Evolutionary conservation across 2,888 invertebrate genomes (phyloP).

Genomic region (Timandra comae): DNA sequence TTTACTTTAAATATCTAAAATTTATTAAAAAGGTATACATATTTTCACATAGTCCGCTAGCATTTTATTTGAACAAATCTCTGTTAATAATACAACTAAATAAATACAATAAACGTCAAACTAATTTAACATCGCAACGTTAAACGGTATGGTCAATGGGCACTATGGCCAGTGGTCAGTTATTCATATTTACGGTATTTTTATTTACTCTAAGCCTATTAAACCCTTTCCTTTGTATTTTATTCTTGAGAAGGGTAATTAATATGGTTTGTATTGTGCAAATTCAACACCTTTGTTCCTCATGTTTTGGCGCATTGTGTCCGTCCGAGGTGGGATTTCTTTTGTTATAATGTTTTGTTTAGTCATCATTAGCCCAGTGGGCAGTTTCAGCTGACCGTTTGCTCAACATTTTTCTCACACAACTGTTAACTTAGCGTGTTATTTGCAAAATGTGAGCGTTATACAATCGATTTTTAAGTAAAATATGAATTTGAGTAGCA

Average conservation of each 20-base stretch:
- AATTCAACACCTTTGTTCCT: conserved; percentile 60
- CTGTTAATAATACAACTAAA: conserved; percentile 1
- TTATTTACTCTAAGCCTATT: conserved; percentile 72
- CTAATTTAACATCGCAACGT: conserved; percentile 41
- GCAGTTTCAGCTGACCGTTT: conserved; percentile 64
- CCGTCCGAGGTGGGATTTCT: conserved; percentile 30
- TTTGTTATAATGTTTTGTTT: conserved; percentile 55
- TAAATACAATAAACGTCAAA: conserved; percentile 53
- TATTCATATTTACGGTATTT: conserved; percentile 45
- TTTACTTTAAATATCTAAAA: too few species aligned
- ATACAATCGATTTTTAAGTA: too few species aligned
- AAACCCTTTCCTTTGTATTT: conserved; percentile 62
- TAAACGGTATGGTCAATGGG: conserved; percentile 26
- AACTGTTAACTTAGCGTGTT: conserved; percentile 41
- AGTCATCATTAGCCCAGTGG: conserved; percentile 68
- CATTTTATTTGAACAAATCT: not conserved
- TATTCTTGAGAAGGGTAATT: conserved; percentile 66
- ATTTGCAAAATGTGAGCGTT: conserved; percentile 15
- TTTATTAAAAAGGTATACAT: too few species aligned
- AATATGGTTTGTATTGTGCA: conserved; percentile 68
- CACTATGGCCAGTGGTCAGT: conserved; percentile 59
- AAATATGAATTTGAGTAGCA: too few species aligned
- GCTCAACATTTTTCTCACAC: conserved; percentile 48
- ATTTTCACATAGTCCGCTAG: too few species aligned
- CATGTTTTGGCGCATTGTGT: conserved; percentile 49